phyloP scores from a whole-genome alignment of 2,113 vertebrate genomes.

The Okapia johnstoni region DNA sequence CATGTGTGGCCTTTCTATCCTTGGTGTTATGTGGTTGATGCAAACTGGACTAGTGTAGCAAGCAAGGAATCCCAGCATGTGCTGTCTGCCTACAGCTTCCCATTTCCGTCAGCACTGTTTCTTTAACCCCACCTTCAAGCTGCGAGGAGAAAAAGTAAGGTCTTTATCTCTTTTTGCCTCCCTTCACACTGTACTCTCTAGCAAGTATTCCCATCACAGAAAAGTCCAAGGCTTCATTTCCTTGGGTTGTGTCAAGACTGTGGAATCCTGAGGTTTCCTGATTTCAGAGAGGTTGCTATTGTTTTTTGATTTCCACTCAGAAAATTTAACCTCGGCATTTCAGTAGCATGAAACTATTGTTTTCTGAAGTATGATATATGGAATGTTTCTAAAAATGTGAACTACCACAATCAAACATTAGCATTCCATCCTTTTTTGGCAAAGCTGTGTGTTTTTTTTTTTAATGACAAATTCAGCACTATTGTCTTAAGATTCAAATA shows the following conservation, averaged over 20 bases:
- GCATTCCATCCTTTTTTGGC: neutral
- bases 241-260: neutral
- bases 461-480: neutral
- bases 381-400: neutral
- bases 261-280: neutral
- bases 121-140: neutral
- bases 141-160: neutral
- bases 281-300: neutral
- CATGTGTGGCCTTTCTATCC: neutral
- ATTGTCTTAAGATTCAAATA: conserved; percentile 16
- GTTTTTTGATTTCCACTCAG: neutral
- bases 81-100: neutral
- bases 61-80: neutral
- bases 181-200: neutral
- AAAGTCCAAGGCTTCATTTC: neutral
- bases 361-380: neutral
- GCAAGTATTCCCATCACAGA: neutral
- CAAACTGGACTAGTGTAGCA: neutral
- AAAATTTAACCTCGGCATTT: neutral
- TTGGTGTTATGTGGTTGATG: neutral
- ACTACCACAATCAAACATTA: neutral
- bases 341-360: neutral
- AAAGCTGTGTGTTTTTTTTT: neutral
- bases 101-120: neutral
- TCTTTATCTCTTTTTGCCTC: neutral